phyloP scores from a whole-genome alignment of 53 echinoderm and acorn worm species.

The Echinarachnius parma region DNA sequence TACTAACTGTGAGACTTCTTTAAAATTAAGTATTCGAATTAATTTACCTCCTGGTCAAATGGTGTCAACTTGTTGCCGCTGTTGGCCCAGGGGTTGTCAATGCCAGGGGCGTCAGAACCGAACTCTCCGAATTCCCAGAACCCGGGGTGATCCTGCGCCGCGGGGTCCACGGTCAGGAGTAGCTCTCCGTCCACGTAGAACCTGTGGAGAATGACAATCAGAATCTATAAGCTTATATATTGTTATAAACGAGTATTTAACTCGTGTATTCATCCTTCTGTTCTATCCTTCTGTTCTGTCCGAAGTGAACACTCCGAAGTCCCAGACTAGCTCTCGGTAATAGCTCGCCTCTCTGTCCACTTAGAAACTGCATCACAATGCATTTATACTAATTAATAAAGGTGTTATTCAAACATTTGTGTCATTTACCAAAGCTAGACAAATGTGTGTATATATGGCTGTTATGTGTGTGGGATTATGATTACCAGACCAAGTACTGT shows the following conservation, averaged over 20 bases:
- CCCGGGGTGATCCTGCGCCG: constrained; percentile 27
- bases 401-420: no score
- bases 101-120: constrained; percentile 46
- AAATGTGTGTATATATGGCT: no score
- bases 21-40: no score
- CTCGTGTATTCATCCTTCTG: background rate
- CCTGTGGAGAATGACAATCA: constrained; percentile 28
- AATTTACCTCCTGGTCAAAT: constrained; percentile 81
- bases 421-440: no score
- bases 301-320: no score
- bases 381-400: background rate
- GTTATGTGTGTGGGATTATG: no score
- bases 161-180: constrained; percentile 64
- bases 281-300: background rate
- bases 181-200: constrained; percentile 71
- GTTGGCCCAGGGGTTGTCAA: constrained; percentile 73
- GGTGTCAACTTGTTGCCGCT: constrained; percentile 74
- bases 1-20: no score
- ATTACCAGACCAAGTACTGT: no score
- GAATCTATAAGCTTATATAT: background rate
- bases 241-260: background rate
- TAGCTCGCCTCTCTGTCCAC: no score
- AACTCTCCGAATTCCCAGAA: constrained; percentile 82
- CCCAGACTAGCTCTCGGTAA: no score
- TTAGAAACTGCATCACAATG: background rate